These are phyloP conservation scores for Sesamia nonagrioides DNA, from an alignment of 1,140 invertebrate genomes.

Conservation along the genomic window DNA sequence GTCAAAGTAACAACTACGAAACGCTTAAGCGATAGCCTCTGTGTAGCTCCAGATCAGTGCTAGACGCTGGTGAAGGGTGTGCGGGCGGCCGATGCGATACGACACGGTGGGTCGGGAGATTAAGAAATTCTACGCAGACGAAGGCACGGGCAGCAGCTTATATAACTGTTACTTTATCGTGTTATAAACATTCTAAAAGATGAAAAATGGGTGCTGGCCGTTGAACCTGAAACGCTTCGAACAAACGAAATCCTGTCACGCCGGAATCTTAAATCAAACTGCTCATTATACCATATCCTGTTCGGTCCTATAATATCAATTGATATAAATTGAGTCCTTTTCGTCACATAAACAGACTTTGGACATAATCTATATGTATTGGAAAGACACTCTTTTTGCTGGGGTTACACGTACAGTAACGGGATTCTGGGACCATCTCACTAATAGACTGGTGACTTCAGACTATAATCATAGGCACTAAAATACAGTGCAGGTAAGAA, in stretches of 20 bases:
- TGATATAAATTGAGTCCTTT: constrained; percentile 38
- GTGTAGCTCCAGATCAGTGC: too few species aligned
- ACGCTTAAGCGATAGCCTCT: too few species aligned
- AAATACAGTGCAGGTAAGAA: not conserved
- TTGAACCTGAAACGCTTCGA: too few species aligned
- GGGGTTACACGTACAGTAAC: not conserved
- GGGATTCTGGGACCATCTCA: too few species aligned
- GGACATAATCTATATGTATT: not conserved
- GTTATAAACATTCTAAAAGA: not conserved
- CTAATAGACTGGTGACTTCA: not conserved
- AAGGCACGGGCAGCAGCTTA: too few species aligned
- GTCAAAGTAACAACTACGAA: too few species aligned
- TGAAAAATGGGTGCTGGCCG: not conserved
- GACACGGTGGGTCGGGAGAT: too few species aligned
- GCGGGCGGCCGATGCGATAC: too few species aligned
- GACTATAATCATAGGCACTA: not conserved
- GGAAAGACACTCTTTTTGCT: not conserved
- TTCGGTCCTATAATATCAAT: constrained; percentile 32
- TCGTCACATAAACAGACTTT: constrained; percentile 3
- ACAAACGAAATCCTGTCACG: not conserved
- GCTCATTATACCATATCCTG: constrained; percentile 17
- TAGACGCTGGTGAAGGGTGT: too few species aligned
- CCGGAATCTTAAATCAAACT: not conserved
- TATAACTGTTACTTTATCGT: too few species aligned
- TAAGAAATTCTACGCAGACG: too few species aligned